Conservation (phyloP, 1,140 invertebrate species). For the Planococcus citri region DNA sequence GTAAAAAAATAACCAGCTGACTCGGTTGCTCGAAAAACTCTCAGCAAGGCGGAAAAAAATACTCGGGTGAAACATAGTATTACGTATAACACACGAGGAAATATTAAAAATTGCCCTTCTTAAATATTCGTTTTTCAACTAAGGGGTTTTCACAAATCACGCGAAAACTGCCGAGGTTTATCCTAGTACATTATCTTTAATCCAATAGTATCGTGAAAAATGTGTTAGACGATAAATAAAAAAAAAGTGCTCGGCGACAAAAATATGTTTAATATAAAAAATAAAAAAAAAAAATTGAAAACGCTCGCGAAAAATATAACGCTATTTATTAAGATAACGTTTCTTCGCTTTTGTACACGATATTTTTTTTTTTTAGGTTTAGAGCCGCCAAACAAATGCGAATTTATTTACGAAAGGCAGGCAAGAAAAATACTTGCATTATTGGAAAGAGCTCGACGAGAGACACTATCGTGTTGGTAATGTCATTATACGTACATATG, state of each 20-base stretch:
- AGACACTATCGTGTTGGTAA: no score
- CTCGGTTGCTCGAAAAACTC: no score
- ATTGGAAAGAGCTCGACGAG: no score
- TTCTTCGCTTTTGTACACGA: neutral
- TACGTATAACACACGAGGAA: no score
- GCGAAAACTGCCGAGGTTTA: neutral
- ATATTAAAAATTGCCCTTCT: neutral
- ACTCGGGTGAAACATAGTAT: no score
- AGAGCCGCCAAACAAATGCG: neutral
- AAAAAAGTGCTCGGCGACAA: neutral
- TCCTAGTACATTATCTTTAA: neutral
- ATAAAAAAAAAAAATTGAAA: neutral
- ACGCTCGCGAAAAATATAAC: neutral
- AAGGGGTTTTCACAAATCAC: neutral
- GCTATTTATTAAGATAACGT: slow-evolving; percentile 7
- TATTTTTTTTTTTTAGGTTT: no score
- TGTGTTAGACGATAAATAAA: neutral
- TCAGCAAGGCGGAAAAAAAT: no score
- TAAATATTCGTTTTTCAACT: neutral
- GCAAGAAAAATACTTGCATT: no score
- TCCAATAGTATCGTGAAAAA: neutral
- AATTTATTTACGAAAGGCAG: neutral
- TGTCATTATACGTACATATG: no score
- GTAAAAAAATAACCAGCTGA: no score
- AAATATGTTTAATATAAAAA: slow-evolving; percentile 4